A percentile compares a stretch with the other conserved stretches of the same genome.
Evolutionary conservation across 2,888 invertebrate species (phyloP).

Genomic region (Taenaris catops): DNA sequence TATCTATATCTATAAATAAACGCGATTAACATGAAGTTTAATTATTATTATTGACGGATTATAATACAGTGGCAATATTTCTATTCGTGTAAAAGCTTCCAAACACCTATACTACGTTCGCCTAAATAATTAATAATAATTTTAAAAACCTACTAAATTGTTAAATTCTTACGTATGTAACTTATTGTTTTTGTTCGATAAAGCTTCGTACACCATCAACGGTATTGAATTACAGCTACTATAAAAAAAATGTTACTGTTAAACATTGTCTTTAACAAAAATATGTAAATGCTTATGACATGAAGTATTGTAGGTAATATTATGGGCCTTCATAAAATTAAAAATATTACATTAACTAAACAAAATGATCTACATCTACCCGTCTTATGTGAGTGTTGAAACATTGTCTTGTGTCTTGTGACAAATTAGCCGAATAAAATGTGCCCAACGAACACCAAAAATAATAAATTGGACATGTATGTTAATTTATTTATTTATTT

Average conservation of each 20-base stretch:
- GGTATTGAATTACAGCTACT: constrained; percentile 15
- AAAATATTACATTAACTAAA: too few species aligned
- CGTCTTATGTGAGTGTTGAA: too few species aligned
- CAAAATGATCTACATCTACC: too few species aligned
- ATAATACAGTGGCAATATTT: constrained; percentile 61
- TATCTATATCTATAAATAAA: constrained; percentile 44
- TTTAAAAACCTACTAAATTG: constrained; percentile 40
- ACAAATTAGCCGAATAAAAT: too few species aligned
- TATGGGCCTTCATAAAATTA: too few species aligned
- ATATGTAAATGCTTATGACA: not conserved
- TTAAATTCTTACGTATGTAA: constrained; percentile 61
- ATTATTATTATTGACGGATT: constrained; percentile 51
- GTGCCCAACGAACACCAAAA: too few species aligned
- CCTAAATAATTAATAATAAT: constrained; percentile 36
- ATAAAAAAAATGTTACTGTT: constrained; percentile 7
- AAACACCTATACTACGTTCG: constrained; percentile 68
- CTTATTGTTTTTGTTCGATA: constrained; percentile 65
- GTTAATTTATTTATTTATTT: too few species aligned
- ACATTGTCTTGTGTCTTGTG: too few species aligned
- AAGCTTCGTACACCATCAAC: constrained; percentile 48
- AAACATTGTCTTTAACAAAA: not conserved
- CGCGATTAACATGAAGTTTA: constrained; percentile 56
- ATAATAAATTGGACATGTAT: too few species aligned
- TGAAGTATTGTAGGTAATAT: too few species aligned
- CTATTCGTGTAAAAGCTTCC: constrained; percentile 75